Evolutionary conservation across 1,140 invertebrate species (phyloP).

Genomic region (Dolichoris vasculosae): DNA sequence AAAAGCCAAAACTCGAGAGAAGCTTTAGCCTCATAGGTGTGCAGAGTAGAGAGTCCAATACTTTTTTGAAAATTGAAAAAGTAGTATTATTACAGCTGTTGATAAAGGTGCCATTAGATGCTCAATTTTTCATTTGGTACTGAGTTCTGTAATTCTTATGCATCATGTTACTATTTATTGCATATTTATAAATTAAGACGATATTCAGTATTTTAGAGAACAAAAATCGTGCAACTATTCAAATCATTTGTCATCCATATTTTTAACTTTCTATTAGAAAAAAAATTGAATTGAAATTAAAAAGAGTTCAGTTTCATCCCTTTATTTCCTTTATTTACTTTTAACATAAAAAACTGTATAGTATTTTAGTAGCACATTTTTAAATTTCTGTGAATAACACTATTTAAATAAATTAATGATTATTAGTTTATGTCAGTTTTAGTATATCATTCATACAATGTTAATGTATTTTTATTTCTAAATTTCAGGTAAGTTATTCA

Average conservation of each 20-base stretch:
- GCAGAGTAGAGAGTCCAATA: neutral
- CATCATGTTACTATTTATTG: neutral
- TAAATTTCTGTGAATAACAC: neutral
- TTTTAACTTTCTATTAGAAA: neutral
- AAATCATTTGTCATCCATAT: neutral
- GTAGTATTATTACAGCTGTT: conserved; percentile 8
- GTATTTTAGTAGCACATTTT: neutral
- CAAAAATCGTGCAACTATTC: neutral
- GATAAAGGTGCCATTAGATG: conserved; percentile 20
- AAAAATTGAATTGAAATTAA: neutral
- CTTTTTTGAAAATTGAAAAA: conserved; percentile 32
- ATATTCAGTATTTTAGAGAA: neutral
- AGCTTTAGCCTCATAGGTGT: neutral
- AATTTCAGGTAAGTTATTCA: conserved; percentile 44
- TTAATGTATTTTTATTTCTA: neutral
- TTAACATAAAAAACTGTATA: neutral
- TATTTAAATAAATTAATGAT: neutral
- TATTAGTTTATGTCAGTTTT: neutral
- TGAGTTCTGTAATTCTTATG: neutral
- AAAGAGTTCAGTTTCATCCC: too few species aligned
- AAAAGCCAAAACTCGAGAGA: neutral
- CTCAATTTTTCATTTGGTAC: conserved; percentile 10
- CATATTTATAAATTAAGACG: neutral
- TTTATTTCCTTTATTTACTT: neutral
- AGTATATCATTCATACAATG: neutral